Evolutionary conservation across 2,888 invertebrate species (phyloP), one percentile per base, ranked within the genome.

Genomic region (Meteorus cinctellus): DNA sequence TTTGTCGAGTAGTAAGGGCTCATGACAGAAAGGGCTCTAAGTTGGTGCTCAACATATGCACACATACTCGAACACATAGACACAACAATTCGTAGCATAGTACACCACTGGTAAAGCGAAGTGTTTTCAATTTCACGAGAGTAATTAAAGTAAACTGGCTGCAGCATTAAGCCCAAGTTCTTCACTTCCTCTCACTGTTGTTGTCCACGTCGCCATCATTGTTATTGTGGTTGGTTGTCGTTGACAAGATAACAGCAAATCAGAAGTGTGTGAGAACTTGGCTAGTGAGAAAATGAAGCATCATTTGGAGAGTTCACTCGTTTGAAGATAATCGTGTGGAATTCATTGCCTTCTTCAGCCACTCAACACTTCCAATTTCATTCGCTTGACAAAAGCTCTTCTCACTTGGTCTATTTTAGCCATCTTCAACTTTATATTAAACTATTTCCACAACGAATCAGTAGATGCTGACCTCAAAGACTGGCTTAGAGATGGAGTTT

Each of bases 71-170:
- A 4, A 60, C 24, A 55, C n/a, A 31, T 16, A 68, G n/a, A 51
- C 27, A 45, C 31, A 69, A 41, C 34, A 60, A 60, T 34, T 24
- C 55, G 41, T 24, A 48, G 55, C 74, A 73, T 74, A 75, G 74
- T 78, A 77, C 77, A 75, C 74, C 73, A 69, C 76, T 77, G 62
- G 41, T 74, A 76, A 75, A 77, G 79, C 74, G 68, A 79, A 80
- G 79, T 80, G 78, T 80, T 80, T 80, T 80, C 79, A 79, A 80
- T 80, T 80, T 79, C 62, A 75, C 77, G 68, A 79, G 77, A 80
- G 80, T 79, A 80, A 80, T 80, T 80, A 80, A 79, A 78, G 74
- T 72, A 74, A 60, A 74, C 72, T 77, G 74, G 63, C 65, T 74
- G 70, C 63, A 45, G 69, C 69, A 72, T 62, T 63, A 73, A 36